Evolutionary conservation across 2,797 vertebrate genomes (phyloP), one percentile per base, ranked within the genome.

Genomic region (Argya squamiceps): DNA sequence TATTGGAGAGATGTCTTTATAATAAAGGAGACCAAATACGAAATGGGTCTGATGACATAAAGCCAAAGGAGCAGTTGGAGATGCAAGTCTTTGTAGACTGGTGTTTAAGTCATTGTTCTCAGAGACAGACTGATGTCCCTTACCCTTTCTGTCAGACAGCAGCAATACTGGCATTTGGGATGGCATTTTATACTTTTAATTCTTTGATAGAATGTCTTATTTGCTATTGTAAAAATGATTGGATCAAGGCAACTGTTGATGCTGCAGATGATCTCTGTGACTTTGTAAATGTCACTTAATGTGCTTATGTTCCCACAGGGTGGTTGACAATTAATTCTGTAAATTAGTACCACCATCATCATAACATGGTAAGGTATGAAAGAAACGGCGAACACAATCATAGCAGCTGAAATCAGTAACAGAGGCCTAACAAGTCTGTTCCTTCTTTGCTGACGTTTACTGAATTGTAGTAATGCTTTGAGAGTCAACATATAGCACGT

Each of bases 201-300:
- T 63, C 84, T 96, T 82, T 84, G 97, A 87, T 95, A 98, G 95
- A 98, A 98, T 49, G 96, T 97, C 73, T 98, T 98, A 86, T 97
- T 98, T 41, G 98, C 98, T 91, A 98, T n/a, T 6, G 98, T 98
- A 78, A 98, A 99, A 77, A 99, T 98, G 37, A 98, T 84, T 10
- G 98, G 98, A 90, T 99, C 98, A 84, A 99, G 97, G 79, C 98
- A 98, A 87, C 98, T 97, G 91, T 98, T 98, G 47, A 98, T 89
- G 74, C 97, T 98, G 93, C 98, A 99, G 63, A 98, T 89, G n/a
- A 98, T 98, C 95, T 98, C 98, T 43, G 98, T 98, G 78, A 98
- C 95, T 97, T 98, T 97, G 69, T 97, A 98, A 83, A 97, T 90
- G 46, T 71, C 92, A 32, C 79, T 96, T 85, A 99, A 92, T 37